Evolutionary conservation across 1,140 invertebrate genomes (phyloP).

Genomic region (Vanessa atalanta): DNA sequence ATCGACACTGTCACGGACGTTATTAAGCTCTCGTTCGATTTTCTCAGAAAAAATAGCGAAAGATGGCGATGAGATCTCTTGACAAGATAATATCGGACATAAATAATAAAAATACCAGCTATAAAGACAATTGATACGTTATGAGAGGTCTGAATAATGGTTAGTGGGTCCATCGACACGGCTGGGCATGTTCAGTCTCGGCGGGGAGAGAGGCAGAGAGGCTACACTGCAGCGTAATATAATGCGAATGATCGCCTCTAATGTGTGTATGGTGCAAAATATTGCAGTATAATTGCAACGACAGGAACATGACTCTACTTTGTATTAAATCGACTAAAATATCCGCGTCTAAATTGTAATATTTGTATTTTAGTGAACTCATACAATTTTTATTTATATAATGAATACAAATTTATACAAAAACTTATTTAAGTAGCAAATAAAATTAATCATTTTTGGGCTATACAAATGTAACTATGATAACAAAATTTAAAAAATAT

Average conservation of each 20-base stretch:
- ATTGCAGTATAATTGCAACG: conserved; percentile 41
- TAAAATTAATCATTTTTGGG: too few species aligned
- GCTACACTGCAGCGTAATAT: conserved; percentile 47
- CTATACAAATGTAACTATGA: too few species aligned
- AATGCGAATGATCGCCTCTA: conserved; percentile 60
- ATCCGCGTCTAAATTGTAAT: background rate
- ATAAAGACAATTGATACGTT: conserved; percentile 67
- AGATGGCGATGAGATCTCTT: conserved; percentile 39
- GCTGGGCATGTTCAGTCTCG: conserved; percentile 34
- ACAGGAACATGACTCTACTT: conserved; percentile 46
- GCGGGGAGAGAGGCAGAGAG: background rate
- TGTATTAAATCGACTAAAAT: background rate
- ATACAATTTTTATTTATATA: too few species aligned
- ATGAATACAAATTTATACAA: too few species aligned
- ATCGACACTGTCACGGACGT: background rate
- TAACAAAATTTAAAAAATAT: too few species aligned
- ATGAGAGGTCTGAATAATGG: conserved; percentile 59
- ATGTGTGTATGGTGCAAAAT: conserved; percentile 63
- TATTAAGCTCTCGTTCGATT: background rate
- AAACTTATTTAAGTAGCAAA: too few species aligned
- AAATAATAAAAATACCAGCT: conserved; percentile 54
- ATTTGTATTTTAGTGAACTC: background rate
- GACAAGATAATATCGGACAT: conserved; percentile 44
- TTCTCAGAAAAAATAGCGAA: conserved; percentile 32
- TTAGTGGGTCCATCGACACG: conserved; percentile 61